phyloP scores from a whole-genome alignment of 2,113 vertebrate species.

The Cebidichthys violaceus region DNA sequence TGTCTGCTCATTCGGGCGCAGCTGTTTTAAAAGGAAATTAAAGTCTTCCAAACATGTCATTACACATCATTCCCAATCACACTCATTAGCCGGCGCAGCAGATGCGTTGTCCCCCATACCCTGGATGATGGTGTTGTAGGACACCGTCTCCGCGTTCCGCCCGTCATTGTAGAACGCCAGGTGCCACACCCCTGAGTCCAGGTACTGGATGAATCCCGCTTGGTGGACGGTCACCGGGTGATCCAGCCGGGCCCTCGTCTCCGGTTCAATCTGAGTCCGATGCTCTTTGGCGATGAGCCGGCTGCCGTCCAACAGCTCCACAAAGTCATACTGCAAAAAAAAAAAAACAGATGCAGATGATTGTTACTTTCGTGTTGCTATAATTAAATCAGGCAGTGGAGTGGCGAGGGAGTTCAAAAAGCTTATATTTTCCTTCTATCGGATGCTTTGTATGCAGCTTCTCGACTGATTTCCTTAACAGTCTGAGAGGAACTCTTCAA shows the following conservation, averaged over 20 bases:
- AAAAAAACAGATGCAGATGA: constrained; percentile 15
- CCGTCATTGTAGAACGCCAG: constrained; percentile 99
- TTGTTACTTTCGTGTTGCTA: constrained; percentile 11
- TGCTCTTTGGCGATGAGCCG: constrained; percentile 94
- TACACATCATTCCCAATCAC: constrained; percentile 55
- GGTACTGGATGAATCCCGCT: constrained; percentile 97
- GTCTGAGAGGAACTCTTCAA: constrained; percentile 54
- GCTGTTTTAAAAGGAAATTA: constrained; percentile 70
- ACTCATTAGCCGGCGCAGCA: constrained; percentile 41
- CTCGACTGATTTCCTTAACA: constrained; percentile 12
- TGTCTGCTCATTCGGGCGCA: constrained; percentile 33
- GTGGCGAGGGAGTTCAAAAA: constrained; percentile 18
- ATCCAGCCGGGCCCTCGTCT: constrained; percentile 84
- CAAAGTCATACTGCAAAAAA: constrained; percentile 93
- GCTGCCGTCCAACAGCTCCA: constrained; percentile 97
- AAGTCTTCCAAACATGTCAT: constrained; percentile 62
- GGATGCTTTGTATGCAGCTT: constrained; percentile 47
- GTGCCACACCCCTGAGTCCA: constrained; percentile 97
- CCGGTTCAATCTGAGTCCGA: constrained; percentile 84
- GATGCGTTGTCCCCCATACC: constrained; percentile 83
- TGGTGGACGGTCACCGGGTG: constrained; percentile 92
- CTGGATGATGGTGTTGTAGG: constrained; percentile 95
- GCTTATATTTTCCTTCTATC: constrained; percentile 1
- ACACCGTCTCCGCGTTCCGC: constrained; percentile 91
- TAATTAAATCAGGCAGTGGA: constrained; percentile 43